These are phyloP conservation scores for Cherax destructor DNA, from an alignment of 1,140 invertebrate species.

Conservation along the genomic window DNA sequence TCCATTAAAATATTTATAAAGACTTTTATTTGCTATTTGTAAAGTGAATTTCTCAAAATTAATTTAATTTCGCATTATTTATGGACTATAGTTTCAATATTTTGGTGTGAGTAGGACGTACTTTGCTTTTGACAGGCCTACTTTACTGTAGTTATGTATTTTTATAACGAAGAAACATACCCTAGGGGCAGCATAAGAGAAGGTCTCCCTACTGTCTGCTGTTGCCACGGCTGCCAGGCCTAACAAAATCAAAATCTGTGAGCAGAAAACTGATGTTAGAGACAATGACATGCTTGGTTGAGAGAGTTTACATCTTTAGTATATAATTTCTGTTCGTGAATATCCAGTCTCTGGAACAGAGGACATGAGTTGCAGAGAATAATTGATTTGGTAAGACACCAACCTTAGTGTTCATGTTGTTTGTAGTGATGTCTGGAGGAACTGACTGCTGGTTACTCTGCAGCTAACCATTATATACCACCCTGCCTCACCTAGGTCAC, in stretches of 20 bases:
- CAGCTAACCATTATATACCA: not conserved
- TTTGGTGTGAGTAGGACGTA: no score
- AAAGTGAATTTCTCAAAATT: no score
- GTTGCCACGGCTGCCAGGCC: constrained; percentile 22
- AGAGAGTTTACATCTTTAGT: not conserved
- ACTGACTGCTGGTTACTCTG: not conserved
- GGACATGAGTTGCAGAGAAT: not conserved
- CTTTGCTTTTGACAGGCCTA: no score
- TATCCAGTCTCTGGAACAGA: not conserved
- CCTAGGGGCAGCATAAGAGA: constrained; percentile 1
- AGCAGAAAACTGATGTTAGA: not conserved
- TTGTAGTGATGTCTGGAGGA: not conserved
- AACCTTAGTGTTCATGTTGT: constrained; percentile 7
- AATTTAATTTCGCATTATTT: no score
- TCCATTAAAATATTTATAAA: no score
- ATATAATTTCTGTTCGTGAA: not conserved
- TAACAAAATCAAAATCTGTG: constrained; percentile 21
- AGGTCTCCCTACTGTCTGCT: constrained; percentile 23
- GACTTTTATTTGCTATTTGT: no score
- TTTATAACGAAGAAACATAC: not conserved
- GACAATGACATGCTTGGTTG: not conserved
- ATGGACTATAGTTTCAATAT: no score
- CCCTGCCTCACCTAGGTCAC: not conserved
- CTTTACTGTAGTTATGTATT: no score
- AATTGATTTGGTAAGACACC: not conserved